Evolutionary conservation across 2,888 invertebrate species (phyloP).

Genomic region (Nomada ferruginata): DNA sequence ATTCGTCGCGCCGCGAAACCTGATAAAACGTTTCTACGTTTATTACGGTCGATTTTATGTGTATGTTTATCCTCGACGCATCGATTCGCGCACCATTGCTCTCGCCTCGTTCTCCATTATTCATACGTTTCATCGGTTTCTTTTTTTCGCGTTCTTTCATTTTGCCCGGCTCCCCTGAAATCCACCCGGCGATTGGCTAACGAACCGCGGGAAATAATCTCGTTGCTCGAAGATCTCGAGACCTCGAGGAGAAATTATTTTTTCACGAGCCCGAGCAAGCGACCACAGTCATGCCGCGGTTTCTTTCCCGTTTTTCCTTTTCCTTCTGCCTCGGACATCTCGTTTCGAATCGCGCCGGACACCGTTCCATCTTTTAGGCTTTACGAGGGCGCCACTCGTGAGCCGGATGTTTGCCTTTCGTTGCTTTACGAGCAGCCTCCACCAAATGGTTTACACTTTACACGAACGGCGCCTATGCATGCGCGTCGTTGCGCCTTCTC

Average conservation of each 20-base stretch:
- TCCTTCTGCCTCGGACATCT: background rate
- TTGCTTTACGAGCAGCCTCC: conserved; percentile 59
- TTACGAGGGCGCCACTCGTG: conserved; percentile 59
- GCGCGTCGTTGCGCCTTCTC: conserved; percentile 30
- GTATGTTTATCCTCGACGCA: conserved; percentile 43
- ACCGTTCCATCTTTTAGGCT: conserved; percentile 47
- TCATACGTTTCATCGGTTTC: conserved; percentile 19
- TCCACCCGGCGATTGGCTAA: background rate
- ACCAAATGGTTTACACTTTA: conserved; percentile 45
- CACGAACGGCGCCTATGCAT: conserved; percentile 46
- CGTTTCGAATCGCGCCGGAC: conserved; percentile 20
- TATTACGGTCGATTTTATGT: conserved; percentile 53
- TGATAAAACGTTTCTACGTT: conserved; percentile 44
- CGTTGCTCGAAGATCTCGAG: background rate
- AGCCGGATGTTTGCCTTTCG: conserved; percentile 65
- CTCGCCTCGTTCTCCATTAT: conserved; percentile 20
- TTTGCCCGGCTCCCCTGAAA: background rate
- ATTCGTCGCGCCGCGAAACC: conserved; percentile 38
- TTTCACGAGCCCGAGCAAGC: conserved; percentile 1
- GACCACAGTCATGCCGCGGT: no score
- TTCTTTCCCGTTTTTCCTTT: no score
- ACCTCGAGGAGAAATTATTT: background rate
- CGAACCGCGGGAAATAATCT: background rate
- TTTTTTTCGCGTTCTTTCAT: background rate
- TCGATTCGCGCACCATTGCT: conserved; percentile 35